phyloP scores from a whole-genome alignment of 2,797 vertebrate genomes.

The Platalea minor region DNA sequence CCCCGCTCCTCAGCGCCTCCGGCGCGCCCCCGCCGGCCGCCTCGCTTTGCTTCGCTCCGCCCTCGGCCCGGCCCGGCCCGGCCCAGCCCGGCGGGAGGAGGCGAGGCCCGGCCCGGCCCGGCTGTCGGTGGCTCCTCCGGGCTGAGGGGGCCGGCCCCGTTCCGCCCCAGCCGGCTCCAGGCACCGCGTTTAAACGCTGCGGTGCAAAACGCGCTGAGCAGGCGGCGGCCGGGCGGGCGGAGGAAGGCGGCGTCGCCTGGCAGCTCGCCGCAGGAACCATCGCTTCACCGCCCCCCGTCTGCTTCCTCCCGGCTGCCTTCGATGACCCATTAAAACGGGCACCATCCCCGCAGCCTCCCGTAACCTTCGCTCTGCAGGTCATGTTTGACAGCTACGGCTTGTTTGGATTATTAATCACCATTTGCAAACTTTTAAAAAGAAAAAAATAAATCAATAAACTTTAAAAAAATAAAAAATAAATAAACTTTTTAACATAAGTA shows the following conservation, averaged over 20 bases:
- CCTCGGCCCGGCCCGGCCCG: neutral
- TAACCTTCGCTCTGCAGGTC: rapidly evolving
- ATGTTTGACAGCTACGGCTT: neutral
- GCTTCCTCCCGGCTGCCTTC: neutral
- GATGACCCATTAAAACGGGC: neutral
- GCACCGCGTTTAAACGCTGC: neutral
- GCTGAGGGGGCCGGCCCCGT: neutral
- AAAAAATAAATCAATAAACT: neutral
- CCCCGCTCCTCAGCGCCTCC: neutral
- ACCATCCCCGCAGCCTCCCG: rapidly evolving
- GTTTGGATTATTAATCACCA: too few relatives aligned
- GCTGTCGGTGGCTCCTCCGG: too few relatives aligned
- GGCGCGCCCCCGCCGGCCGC: neutral
- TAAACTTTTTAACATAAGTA: neutral
- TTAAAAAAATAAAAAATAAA: neutral
- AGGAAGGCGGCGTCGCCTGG: neutral
- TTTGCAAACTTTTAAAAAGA: too few relatives aligned
- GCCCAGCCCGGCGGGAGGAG: neutral
- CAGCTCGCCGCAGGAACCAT: rapidly evolving
- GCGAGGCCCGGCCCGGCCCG: neutral
- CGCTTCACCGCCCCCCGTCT: neutral
- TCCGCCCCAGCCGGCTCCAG: neutral
- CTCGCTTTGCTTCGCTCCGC: neutral
- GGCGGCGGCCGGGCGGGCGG: neutral
- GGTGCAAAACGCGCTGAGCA: neutral